Percentiles rank a stretch among this genome's conserved stretches.
phyloP scores from a whole-genome alignment of 2,888 invertebrate genomes.

The Callimorpha dominula region DNA sequence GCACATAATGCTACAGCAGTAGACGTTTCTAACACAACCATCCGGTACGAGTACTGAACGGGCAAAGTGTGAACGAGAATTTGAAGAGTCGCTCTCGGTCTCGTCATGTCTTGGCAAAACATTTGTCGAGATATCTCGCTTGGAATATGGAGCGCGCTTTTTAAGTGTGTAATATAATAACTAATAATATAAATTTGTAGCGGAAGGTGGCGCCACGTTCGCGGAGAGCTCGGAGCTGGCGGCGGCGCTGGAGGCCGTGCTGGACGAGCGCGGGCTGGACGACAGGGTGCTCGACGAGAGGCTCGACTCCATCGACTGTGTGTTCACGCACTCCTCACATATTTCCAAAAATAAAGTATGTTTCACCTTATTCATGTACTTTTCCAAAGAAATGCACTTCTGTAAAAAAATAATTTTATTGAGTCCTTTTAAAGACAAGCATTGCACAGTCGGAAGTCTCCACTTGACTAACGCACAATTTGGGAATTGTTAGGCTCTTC shows the following conservation, averaged over 20 bases:
- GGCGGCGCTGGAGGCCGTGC: constrained; percentile 91
- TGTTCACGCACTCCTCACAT: constrained; percentile 56
- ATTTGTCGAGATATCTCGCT: too few species aligned
- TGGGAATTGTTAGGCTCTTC: too few species aligned
- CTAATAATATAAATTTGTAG: constrained; percentile 55
- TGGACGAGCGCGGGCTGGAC: constrained; percentile 84
- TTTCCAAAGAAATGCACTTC: neutral
- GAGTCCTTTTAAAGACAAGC: neutral
- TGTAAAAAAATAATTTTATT: too few species aligned
- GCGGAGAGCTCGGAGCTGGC: constrained; percentile 96
- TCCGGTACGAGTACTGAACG: too few species aligned
- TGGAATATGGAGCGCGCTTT: too few species aligned
- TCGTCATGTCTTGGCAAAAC: too few species aligned
- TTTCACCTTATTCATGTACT: neutral
- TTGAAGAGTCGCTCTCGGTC: too few species aligned
- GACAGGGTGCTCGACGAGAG: constrained; percentile 80
- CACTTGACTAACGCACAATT: too few species aligned
- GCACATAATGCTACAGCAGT: too few species aligned
- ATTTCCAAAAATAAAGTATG: constrained; percentile 57
- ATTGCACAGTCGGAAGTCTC: neutral
- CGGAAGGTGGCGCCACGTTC: constrained; percentile 85
- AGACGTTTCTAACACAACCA: too few species aligned
- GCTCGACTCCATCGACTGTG: constrained; percentile 66
- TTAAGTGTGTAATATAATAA: too few species aligned
- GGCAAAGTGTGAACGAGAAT: too few species aligned